phyloP scores from a whole-genome alignment of 2,888 invertebrate genomes.

The Celastrina argiolus region DNA sequence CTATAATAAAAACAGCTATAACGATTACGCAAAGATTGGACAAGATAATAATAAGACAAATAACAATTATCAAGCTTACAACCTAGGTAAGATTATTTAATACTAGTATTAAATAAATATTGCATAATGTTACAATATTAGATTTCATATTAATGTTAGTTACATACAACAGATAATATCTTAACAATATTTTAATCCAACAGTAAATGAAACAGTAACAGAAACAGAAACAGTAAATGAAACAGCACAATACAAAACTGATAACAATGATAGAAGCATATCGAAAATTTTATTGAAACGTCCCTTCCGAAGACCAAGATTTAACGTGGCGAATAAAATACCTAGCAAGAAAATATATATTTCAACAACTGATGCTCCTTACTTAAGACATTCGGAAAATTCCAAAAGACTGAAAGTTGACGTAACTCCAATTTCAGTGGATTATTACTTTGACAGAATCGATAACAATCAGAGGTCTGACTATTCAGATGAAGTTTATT shows the following conservation, averaged over 20 bases:
- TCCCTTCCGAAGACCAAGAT: background rate
- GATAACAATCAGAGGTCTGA: background rate
- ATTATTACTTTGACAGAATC: constrained; percentile 41
- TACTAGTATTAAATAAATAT: too few relatives aligned
- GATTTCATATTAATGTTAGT: too few relatives aligned
- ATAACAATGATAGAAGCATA: background rate
- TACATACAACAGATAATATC: too few relatives aligned
- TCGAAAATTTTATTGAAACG: background rate
- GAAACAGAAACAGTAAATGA: too few relatives aligned
- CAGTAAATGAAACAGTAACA: too few relatives aligned
- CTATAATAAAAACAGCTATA: background rate
- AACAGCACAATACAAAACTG: background rate
- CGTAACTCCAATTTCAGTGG: constrained; percentile 33
- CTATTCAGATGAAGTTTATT: background rate
- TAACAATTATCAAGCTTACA: background rate
- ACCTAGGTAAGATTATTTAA: background rate
- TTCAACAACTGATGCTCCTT: background rate
- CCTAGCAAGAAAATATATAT: background rate
- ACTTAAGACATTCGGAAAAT: background rate
- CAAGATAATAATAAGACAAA: background rate
- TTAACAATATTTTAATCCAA: too few relatives aligned
- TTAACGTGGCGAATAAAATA: background rate
- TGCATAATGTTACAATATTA: too few relatives aligned
- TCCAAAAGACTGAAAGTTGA: constrained; percentile 8
- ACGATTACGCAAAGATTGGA: background rate